These are phyloP conservation scores for Psettodes erumei DNA, from an alignment of 2,113 vertebrate genomes.

Conservation along the genomic window DNA sequence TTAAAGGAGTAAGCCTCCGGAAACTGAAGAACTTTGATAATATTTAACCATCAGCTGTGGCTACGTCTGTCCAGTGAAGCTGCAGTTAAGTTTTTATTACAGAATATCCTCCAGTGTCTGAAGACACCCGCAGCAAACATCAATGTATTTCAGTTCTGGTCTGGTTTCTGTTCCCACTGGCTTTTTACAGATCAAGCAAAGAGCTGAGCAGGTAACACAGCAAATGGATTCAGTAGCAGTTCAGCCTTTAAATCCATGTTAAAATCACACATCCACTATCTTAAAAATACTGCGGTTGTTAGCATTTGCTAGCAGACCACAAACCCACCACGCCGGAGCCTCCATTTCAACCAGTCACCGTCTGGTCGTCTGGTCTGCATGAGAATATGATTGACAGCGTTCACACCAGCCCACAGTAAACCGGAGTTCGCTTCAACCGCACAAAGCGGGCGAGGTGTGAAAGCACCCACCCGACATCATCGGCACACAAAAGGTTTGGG, in stretches of 20 bases:
- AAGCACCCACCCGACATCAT: not conserved
- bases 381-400: not conserved
- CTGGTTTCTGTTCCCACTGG: not conserved
- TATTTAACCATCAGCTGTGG: not conserved
- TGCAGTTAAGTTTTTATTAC: conserved; percentile 2
- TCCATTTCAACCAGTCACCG: not conserved
- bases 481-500: not conserved
- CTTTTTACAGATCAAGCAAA: not conserved
- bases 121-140: not conserved
- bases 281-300: too few species aligned
- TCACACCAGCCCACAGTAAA: not conserved
- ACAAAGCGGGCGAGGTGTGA: not conserved
- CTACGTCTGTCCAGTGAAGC: not conserved
- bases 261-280: not conserved
- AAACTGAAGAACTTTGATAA: not conserved
- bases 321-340: not conserved
- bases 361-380: not conserved
- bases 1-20: not conserved
- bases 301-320: too few species aligned
- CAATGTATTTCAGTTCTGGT: not conserved
- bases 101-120: not conserved
- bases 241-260: too few species aligned
- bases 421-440: not conserved
- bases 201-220: not conserved
- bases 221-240: not conserved